These are phyloP conservation scores for Holothuria scabra DNA, from an alignment of 53 echinoderm and acorn worm species.

Conservation along the genomic window DNA sequence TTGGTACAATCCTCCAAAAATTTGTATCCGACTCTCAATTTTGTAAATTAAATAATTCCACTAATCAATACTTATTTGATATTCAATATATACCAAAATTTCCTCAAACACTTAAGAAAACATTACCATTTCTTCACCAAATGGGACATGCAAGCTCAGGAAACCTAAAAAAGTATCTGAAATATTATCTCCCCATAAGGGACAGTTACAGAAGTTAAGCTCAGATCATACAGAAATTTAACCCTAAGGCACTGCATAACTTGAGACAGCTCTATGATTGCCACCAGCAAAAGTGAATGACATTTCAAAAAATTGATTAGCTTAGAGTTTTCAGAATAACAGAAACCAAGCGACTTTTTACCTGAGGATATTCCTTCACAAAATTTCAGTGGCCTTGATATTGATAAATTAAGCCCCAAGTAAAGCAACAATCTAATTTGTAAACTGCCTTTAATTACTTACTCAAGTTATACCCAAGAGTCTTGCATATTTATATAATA, in stretches of 20 bases:
- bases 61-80: conserved; percentile 52
- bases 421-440: conserved; percentile 52
- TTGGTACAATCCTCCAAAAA: conserved; percentile 42
- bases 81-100: conserved; percentile 16
- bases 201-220: conserved; percentile 47
- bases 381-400: conserved; percentile 44
- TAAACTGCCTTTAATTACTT: conserved; percentile 47
- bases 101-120: neutral
- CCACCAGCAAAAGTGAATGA: conserved; percentile 35
- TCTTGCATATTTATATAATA: neutral
- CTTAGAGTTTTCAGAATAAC: neutral
- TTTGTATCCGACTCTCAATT: conserved; percentile 27
- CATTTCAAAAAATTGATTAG: conserved; percentile 31
- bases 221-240: conserved; percentile 14
- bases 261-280: conserved; percentile 11
- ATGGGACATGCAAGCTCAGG: neutral
- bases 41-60: conserved; percentile 26
- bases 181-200: conserved; percentile 43
- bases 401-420: conserved; percentile 42
- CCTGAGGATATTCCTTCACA: conserved; percentile 31
- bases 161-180: conserved; percentile 16
- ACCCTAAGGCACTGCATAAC: conserved; percentile 12
- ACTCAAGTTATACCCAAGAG: conserved; percentile 42
- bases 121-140: conserved; percentile 29
- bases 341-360: conserved; percentile 4